Evolutionary conservation across 2,888 invertebrate genomes (phyloP), one percentile per base, ranked within the genome.

Genomic region (Morinoia aosen): DNA sequence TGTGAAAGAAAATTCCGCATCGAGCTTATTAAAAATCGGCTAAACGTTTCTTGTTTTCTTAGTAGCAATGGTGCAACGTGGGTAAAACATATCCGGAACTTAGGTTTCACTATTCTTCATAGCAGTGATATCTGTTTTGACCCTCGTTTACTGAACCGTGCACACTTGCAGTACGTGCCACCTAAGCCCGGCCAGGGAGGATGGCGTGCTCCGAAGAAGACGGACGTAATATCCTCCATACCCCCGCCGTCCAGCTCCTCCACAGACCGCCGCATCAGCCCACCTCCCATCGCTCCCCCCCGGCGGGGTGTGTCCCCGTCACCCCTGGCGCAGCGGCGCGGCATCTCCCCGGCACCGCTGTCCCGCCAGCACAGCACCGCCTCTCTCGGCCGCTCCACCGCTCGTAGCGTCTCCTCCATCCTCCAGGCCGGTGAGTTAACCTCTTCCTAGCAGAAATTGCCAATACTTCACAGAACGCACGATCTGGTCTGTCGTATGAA

Each of bases 141-240:
- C 19, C 14, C 12, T 61, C 14, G 14, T 16, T 61, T 61, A 61
- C 12, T 19, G 61, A 12, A 16, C 14, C 19, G 61, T 10, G 2
- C 8, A 61, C 61, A 61, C 61, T 76, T 76, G 25, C 96, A 96
- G 96, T 96, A 96, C 94, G 95, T 95, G 58, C 96, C 96, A 1
- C 96, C 96, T 40, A 96, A 96, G 48, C 96, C 96, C 58, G 96
- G 96, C 58, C 96, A 96, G 96, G 96, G 95, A 40, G 96, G 96
- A 16, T 96, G 96, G 96, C 95, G 96, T 33, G 96, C 96, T 56
- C 96, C 96, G n/a, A 96, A 96, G 96, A 96, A 96, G 76, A 96
- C 95, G 58, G 96, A 96, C 61, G 96, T 96, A 8, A 96, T 96
- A n/a, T 96, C 96, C n/a, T 96, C 96, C 91, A 96, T 96, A 90